These are phyloP conservation scores for Drosophila crucigera DNA, from an alignment of 2,888 invertebrate species.

Conservation along the genomic window DNA sequence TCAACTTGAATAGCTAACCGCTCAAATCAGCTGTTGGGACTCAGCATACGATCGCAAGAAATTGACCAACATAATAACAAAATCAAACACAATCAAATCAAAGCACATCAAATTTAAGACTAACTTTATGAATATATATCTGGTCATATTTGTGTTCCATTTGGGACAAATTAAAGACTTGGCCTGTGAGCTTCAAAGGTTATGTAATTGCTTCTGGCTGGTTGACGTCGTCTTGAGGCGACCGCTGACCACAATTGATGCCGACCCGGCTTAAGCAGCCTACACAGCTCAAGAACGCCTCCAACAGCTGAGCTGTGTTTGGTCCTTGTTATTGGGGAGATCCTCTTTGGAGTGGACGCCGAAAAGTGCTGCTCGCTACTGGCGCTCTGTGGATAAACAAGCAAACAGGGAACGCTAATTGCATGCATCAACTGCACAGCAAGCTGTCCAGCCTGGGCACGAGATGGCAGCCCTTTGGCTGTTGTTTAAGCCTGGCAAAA, in stretches of 20 bases:
- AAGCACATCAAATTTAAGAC: neutral
- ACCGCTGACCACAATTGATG: constrained; percentile 31
- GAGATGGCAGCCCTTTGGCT: constrained; percentile 34
- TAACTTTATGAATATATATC: neutral
- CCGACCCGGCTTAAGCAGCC: neutral
- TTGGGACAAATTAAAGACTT: neutral
- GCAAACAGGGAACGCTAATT: constrained; percentile 47
- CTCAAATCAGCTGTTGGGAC: neutral
- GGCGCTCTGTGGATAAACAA: constrained; percentile 35
- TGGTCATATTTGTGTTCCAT: neutral
- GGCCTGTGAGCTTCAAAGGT: constrained; percentile 14
- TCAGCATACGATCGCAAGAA: neutral
- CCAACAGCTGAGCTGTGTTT: constrained; percentile 2
- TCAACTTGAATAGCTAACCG: too few species aligned
- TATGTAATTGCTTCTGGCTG: constrained; percentile 32
- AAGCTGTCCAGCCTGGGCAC: constrained; percentile 45
- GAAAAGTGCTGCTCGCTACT: constrained; percentile 30
- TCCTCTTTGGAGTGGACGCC: constrained; percentile 17
- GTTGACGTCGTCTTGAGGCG: constrained; percentile 28
- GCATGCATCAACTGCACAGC: constrained; percentile 52
- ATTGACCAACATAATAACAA: neutral
- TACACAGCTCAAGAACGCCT: neutral
- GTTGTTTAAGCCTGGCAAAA: constrained; percentile 8
- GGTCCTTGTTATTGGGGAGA: constrained; percentile 17
- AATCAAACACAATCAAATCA: neutral